A percentile compares a stretch with the other conserved stretches of the same genome.
These are phyloP conservation scores for Flabesymbios commensalis DNA, from an alignment of 2,888 invertebrate genomes.

Conservation along the genomic window DNA sequence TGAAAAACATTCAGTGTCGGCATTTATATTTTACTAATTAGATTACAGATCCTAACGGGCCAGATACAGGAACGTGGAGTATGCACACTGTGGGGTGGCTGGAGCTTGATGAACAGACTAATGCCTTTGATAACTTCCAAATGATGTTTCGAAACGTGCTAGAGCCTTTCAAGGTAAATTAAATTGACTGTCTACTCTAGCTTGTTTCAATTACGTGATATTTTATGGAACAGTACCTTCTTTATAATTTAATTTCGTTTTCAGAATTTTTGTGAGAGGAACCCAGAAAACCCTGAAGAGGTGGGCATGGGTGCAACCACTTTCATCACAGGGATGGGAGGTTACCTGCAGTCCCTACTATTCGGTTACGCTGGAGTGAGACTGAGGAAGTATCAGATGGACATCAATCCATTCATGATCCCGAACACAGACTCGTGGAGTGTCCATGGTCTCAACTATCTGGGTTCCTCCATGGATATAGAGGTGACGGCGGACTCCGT, in stretches of 20 bases:
- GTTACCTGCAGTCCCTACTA: constrained; percentile 61
- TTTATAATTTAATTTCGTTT: no score
- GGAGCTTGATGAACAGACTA: constrained; percentile 51
- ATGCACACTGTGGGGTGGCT: constrained; percentile 62
- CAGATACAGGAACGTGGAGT: constrained; percentile 58
- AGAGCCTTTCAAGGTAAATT: constrained; percentile 15
- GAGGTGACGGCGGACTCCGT: background rate
- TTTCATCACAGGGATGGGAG: constrained; percentile 63
- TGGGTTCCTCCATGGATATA: constrained; percentile 1
- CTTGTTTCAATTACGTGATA: background rate
- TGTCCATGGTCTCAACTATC: background rate
- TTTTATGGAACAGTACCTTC: no score
- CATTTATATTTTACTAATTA: no score
- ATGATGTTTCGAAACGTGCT: constrained; percentile 52
- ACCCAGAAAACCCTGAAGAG: no score
- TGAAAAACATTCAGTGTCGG: no score
- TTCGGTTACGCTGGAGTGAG: constrained; percentile 62
- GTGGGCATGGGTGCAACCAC: constrained; percentile 52
- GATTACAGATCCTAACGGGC: constrained; percentile 13
- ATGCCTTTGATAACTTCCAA: constrained; percentile 54
- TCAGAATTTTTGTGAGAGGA: no score
- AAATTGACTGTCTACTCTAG: background rate
- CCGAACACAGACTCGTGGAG: background rate
- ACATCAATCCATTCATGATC: constrained; percentile 31
- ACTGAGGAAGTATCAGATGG: constrained; percentile 36